Conservation (phyloP, 2,113 vertebrate genomes). For the Solenodon paradoxus region DNA sequence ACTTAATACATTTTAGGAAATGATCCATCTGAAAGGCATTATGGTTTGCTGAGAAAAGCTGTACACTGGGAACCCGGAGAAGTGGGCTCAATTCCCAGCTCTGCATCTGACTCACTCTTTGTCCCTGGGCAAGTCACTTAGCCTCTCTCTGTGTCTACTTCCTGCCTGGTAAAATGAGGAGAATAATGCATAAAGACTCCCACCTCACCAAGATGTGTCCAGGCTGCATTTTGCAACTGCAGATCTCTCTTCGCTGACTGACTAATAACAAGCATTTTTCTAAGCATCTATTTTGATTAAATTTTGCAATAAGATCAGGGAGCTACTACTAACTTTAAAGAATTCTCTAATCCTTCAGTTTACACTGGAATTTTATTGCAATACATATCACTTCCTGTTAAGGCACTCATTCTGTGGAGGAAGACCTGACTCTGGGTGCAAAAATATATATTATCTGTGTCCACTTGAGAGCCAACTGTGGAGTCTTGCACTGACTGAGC, state of each 20-base stretch:
- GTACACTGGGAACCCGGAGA: conserved; percentile 56
- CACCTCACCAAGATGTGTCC: conserved; percentile 48
- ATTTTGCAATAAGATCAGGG: not conserved
- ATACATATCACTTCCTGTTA: not conserved
- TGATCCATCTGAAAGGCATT: conserved; percentile 68
- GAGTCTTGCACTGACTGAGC: not conserved
- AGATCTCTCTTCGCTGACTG: conserved; percentile 7
- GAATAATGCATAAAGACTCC: conserved; percentile 59
- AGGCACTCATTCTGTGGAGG: not conserved
- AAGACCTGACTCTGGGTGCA: not conserved
- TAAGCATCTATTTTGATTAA: conserved; percentile 1
- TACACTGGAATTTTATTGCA: not conserved
- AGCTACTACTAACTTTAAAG: not conserved
- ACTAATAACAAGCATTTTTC: conserved; percentile 43
- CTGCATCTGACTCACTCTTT: conserved; percentile 76
- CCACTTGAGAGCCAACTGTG: not conserved
- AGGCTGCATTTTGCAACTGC: not conserved
- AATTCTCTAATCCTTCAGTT: conserved; percentile 7
- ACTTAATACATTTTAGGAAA: conserved; percentile 74
- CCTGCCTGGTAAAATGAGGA: conserved; percentile 61
- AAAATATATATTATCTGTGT: not conserved
- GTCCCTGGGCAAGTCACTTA: conserved; percentile 72
- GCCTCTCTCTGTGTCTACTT: conserved; percentile 55
- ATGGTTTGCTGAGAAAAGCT: conserved; percentile 71
- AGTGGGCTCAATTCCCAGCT: conserved; percentile 76